Evolutionary conservation across 2,113 vertebrate genomes (phyloP), one percentile per base, ranked within the genome.

Genomic region (Australoheros scitulus): DNA sequence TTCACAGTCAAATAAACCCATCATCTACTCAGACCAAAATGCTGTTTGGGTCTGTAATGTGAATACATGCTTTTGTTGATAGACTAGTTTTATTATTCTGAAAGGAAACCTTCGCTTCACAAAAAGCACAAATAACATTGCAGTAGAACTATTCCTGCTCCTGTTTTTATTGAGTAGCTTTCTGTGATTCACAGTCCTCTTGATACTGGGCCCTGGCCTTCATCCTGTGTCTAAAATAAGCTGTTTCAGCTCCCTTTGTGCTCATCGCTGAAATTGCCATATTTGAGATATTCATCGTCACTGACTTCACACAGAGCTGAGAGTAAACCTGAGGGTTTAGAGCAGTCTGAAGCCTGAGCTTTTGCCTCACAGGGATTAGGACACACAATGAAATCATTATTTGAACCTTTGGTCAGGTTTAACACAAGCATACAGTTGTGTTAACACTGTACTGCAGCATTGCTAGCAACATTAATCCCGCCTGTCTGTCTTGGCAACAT

Each of bases 1-100:
- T 90, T 92, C 88, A 92, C 87, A 90, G 92, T 94, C 91, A 95
- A 72, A 94, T 94, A 92, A 95, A 95, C 86, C 17, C 41, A 80
- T 61, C 87, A 88, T 87, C 76, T 83, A 87, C 75, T 90, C 38
- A 18, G 18, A 84, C 13, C 57, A 10, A 72, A 34, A n/a, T 13
- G 10, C 29, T 76, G 64, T 72, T 60, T 76, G 47, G 5, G 10
- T 81, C 38, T 70, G 43, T 52, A 52, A 24, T 70, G 43, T 70
- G 65, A 70, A 70, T 3, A 43, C 15, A 55, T 3, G 4, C 7
- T 55, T 20, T 18, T 47, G 8, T 55, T 52, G 14, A 50, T 2
- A 50, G 15, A 7, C 26, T 41, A 11, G 26, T 47, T 68, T 50
- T 17, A 68, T 68, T 68, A 6, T 68, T 68, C 47, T 14, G 18